Conservation (phyloP, 2,888 invertebrate species). For the Heliconius ethilla region DNA sequence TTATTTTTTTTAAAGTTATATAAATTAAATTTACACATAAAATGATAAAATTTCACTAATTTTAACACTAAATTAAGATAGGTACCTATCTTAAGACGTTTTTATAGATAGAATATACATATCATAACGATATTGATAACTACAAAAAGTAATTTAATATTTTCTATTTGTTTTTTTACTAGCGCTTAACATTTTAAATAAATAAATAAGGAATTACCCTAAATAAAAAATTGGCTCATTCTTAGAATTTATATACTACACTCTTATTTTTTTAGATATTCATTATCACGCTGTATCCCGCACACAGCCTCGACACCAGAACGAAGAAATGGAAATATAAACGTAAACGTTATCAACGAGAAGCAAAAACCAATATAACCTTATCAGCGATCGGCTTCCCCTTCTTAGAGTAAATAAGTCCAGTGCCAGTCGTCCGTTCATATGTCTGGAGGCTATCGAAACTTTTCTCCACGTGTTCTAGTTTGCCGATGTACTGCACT, state of each 20-base stretch:
- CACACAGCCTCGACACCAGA: no score
- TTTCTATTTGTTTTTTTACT: not conserved
- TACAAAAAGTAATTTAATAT: not conserved
- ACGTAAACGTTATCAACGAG: not conserved
- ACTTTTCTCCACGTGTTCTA: constrained; percentile 60
- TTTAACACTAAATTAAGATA: no score
- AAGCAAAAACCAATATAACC: constrained; percentile 50
- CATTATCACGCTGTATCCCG: no score
- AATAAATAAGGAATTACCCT: no score
- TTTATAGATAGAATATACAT: not conserved
- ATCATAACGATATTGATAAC: not conserved
- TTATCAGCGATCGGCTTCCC: constrained; percentile 78
- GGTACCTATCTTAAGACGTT: not conserved
- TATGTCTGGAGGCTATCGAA: constrained; percentile 65
- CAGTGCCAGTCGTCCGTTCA: constrained; percentile 67
- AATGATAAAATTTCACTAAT: not conserved
- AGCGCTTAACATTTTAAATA: no score
- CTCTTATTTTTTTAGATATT: no score
- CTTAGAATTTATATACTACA: no score
- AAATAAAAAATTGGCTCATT: no score
- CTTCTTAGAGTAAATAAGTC: constrained; percentile 73
- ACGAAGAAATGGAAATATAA: no score
- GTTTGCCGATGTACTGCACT: constrained; percentile 53
- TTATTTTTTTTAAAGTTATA: not conserved
- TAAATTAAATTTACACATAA: not conserved